Evolutionary conservation across 1,140 invertebrate genomes (phyloP), one percentile per base, ranked within the genome.

Genomic region (Holcopasites calliopsidis): DNA sequence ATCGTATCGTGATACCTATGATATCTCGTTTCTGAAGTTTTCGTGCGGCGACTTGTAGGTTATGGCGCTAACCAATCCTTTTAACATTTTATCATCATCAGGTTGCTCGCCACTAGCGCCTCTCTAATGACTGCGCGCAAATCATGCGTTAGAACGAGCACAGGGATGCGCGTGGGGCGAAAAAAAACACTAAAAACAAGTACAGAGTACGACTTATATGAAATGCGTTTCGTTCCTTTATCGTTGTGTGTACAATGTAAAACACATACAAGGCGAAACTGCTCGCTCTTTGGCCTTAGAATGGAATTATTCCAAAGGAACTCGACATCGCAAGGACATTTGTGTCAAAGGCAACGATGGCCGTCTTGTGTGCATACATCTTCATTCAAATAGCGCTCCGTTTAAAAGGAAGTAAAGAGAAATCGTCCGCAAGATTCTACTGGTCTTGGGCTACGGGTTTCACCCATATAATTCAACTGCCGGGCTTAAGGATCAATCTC

Each of bases 291-390:
- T 66, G 38, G 61, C 38, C 50, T 21, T 38, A 55, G 62, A 44
- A 55, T 55, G 61, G 61, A 74, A 74, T 47, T 57, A 57, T 47
- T 21, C 62, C 28, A 66, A 44, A 57, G 61, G 31, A 18, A 26
- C 11, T n/a, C 11, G 71, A 33, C 55, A 66, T 55, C 38, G 50
- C 38, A 42, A 65, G 49, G 38, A 55, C 50, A 49, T 47, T 26
- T 66, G 49, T 28, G 40, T 57, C 40, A 42, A 55, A 44, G 44
- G 31, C 21, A 73, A 66, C 2, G 21, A 57, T 18, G 21, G 6
- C 23, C 10, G 1, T 13, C 13, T 21, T 6, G 5, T 13, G 0
- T 33, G 40, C 21, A 47, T 55, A 3, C 54, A 28, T 18, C 11
- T 35, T 10, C 28, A 42, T 35, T 54, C 26, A 13, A 62, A 52